Percentiles rank a stretch among this genome's conserved stretches.
These are phyloP conservation scores for Sterna hirundo DNA, from an alignment of 2,113 vertebrate genomes.

Conservation along the genomic window DNA sequence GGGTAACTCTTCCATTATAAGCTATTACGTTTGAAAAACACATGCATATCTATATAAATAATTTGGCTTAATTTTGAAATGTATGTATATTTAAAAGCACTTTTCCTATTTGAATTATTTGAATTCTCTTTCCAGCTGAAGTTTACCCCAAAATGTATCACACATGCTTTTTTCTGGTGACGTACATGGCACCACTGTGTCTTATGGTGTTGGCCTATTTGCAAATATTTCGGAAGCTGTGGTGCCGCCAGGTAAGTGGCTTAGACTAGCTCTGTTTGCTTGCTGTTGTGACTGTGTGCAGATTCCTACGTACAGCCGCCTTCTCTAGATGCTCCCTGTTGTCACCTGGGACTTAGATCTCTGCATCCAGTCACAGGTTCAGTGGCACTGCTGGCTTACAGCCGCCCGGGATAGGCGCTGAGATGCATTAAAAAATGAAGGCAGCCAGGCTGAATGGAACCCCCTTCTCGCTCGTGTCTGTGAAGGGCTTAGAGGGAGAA, in stretches of 20 bases:
- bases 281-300: not conserved
- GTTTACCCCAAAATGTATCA: conserved; percentile 95
- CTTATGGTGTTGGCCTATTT: conserved; percentile 96
- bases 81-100: not conserved
- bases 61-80: not conserved
- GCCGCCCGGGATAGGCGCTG: not conserved
- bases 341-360: not conserved
- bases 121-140: conserved; percentile 81
- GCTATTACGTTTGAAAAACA: not conserved
- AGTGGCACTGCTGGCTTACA: not conserved
- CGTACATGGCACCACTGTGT: conserved; percentile 93
- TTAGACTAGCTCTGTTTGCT: not conserved
- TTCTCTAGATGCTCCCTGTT: not conserved
- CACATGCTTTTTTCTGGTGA: conserved; percentile 93
- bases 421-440: not conserved
- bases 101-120: conserved; percentile 49
- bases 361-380: not conserved
- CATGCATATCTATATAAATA: not conserved
- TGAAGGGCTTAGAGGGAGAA: not conserved
- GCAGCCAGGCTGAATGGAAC: not conserved
- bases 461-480: fast-evolving
- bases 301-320: not conserved
- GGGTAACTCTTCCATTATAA: not conserved
- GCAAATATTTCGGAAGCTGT: conserved; percentile 96
- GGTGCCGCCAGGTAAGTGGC: conserved; percentile 90